Percentiles rank a stretch among this genome's conserved stretches.
Evolutionary conservation across 2,113 vertebrate genomes (phyloP).

Genomic region (Corydoras sp.): DNA sequence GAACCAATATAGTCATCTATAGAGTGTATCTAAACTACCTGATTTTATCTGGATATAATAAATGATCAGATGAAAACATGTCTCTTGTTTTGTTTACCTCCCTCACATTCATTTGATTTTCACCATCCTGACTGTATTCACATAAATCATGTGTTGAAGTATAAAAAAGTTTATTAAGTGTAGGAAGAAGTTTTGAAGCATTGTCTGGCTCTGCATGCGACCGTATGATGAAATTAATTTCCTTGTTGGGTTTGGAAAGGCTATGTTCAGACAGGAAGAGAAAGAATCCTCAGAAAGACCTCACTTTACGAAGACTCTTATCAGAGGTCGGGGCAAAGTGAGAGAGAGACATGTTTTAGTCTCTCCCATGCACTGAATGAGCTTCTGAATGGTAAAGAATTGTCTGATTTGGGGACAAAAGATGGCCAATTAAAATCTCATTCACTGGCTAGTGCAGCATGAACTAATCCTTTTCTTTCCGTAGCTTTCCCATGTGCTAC

Average conservation of each 20-base stretch:
- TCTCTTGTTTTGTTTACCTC: no score
- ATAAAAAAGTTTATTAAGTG: no score
- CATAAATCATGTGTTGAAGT: no score
- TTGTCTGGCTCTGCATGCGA: no score
- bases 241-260: slow-evolving; percentile 16
- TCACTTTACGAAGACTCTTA: slow-evolving; percentile 30
- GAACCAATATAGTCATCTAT: neutral
- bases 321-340: slow-evolving; percentile 30
- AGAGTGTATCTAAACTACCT: no score
- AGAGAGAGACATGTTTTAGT: slow-evolving; percentile 23
- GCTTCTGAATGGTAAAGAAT: slow-evolving; percentile 40
- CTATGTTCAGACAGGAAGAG: slow-evolving; percentile 33
- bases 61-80: no score
- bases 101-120: no score
- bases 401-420: slow-evolving; percentile 47
- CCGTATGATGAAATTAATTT: slow-evolving; percentile 28
- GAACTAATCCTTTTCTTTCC: slow-evolving; percentile 23
- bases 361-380: slow-evolving; percentile 34
- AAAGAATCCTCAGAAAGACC: slow-evolving; percentile 23
- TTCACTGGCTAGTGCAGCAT: slow-evolving; percentile 22
- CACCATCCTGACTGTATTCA: no score
- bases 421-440: slow-evolving; percentile 44
- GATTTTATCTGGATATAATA: no score
- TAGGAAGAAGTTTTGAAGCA: no score
- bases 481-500: slow-evolving; percentile 4